phyloP scores from a whole-genome alignment of 2,113 vertebrate genomes.

The Gorsachius goisagi region DNA sequence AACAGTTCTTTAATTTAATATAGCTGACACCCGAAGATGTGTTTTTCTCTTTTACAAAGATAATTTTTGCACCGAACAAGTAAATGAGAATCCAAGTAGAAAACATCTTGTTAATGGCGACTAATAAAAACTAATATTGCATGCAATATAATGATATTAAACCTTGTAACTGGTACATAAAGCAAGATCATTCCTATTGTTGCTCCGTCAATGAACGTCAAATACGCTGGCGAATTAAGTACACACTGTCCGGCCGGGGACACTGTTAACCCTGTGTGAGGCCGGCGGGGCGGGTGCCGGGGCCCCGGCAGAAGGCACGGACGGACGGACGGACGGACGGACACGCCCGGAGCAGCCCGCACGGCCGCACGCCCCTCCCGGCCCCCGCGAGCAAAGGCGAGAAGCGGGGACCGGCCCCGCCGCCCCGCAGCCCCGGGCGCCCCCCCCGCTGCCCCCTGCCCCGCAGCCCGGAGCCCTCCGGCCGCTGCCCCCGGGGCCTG shows the following conservation, averaged over 20 bases:
- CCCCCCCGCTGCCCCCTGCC: background rate
- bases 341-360: background rate
- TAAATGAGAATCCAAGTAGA: slow-evolving; percentile 81
- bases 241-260: slow-evolving; percentile 24
- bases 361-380: background rate
- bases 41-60: slow-evolving; percentile 78
- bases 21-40: slow-evolving; percentile 87
- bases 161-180: slow-evolving; percentile 84
- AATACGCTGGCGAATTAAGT: slow-evolving; percentile 72
- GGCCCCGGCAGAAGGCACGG: no score
- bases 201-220: slow-evolving; percentile 72
- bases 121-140: slow-evolving; percentile 86
- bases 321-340: no score
- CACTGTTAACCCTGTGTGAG: slow-evolving; percentile 58
- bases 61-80: slow-evolving; percentile 78
- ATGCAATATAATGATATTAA: slow-evolving; percentile 85
- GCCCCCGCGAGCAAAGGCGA: background rate
- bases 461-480: background rate
- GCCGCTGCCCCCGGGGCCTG: background rate
- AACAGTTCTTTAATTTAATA: slow-evolving; percentile 96
- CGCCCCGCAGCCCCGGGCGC: background rate
- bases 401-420: background rate
- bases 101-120: slow-evolving; percentile 82
- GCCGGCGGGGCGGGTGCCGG: background rate
- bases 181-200: slow-evolving; percentile 80